Evolutionary conservation across 1,140 invertebrate species (phyloP), one percentile per base, ranked within the genome.

Genomic region (Leptopilina boulardi): DNA sequence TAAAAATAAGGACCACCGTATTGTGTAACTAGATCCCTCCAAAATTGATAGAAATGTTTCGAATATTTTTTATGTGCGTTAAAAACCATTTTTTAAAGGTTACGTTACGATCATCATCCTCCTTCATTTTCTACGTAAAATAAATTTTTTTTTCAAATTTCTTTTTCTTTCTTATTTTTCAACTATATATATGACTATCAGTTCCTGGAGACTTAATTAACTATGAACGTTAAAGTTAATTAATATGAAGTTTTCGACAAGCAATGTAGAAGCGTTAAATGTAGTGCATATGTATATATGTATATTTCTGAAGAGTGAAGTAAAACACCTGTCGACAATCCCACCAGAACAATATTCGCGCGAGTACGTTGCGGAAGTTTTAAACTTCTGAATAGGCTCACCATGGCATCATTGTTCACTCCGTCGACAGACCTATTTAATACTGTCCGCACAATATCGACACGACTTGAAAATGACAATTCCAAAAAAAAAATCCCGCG

Each of bases 341-440:
- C 59, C 34, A 21, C 26, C n/a, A 72, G 74, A 72, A 72, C 41
- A 70, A 71, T 51, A 51, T 66, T 75, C 34, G 41, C 34, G 41
- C 15, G 18, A 23, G 71, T 13, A 56, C 56, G 70, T 75, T 72
- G 70, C 70, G 70, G 42, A 78, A 80, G 38, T 73, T 74, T 56
- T 18, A 38, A 80, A 75, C 42, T 78, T 77, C 59, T 74, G 75
- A 80, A 78, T 66, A 66, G 59, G 59, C 23, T 66, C 59, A 30
- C 59, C 59, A 66, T 73, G n/a, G 44, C 75, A 34, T 80, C 70
- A 77, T 82, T 80, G 76, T 82, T 80, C 70, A 75, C 71, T 70
- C 44, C 56, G 70, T 78, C 44, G 71, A 74, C 71, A 76, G 77
- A 56, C 38, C 70, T 66, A 79, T 79, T 79, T 73, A 71, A 76